These are phyloP conservation scores for Opisthograptis luteolata DNA, from an alignment of 2,888 invertebrate genomes.

Conservation along the genomic window DNA sequence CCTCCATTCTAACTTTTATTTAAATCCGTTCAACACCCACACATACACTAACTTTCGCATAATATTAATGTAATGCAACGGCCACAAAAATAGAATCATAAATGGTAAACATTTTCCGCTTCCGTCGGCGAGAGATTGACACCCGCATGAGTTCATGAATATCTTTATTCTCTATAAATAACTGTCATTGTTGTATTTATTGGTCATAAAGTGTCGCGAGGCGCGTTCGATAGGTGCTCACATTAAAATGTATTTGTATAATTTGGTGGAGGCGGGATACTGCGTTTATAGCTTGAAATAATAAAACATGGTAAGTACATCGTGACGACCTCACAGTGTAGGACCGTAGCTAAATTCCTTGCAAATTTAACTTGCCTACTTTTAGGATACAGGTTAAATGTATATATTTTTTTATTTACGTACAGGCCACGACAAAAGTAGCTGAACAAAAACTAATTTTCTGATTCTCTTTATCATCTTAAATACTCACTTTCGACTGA, in stretches of 20 bases:
- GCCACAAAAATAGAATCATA: conserved; percentile 39
- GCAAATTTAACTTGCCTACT: too few relatives aligned
- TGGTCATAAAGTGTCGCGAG: conserved; percentile 63
- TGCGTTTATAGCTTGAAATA: conserved; percentile 74
- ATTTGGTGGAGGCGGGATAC: conserved; percentile 57
- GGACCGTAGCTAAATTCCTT: conserved; percentile 34
- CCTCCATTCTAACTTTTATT: too few relatives aligned
- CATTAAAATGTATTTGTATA: conserved; percentile 71
- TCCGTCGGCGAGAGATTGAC: conserved; percentile 51
- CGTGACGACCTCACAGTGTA: conserved; percentile 52
- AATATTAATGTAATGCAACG: conserved; percentile 36
- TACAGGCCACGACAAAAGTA: too few relatives aligned
- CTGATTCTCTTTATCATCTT: too few relatives aligned
- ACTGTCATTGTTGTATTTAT: conserved; percentile 66
- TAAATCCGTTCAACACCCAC: too few relatives aligned
- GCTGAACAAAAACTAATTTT: too few relatives aligned
- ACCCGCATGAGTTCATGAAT: conserved; percentile 62
- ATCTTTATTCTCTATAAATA: conserved; percentile 61
- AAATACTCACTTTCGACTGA: too few relatives aligned
- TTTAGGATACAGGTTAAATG: neutral
- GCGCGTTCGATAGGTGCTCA: conserved; percentile 56
- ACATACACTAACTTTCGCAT: too few relatives aligned
- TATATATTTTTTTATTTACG: too few relatives aligned
- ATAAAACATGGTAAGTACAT: conserved; percentile 78
- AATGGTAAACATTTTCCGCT: conserved; percentile 43